A percentile compares a stretch with the other conserved stretches of the same genome.
phyloP scores from a whole-genome alignment of 30 jellyfish, hydroid and myxozoan genomes.

The Morbakka virulenta region DNA sequence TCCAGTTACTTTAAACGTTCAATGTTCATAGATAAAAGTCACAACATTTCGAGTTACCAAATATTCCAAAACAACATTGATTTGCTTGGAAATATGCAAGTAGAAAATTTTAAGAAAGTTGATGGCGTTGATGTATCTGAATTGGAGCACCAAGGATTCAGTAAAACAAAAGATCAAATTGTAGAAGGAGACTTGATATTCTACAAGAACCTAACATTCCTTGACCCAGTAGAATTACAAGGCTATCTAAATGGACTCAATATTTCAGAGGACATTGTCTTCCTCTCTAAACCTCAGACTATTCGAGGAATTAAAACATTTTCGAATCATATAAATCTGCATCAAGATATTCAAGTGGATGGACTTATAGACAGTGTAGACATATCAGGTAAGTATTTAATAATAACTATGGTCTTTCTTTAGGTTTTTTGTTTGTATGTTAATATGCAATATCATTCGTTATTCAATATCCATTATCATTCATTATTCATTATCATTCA shows the following conservation, averaged over 20 bases:
- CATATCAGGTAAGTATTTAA: slow-evolving; percentile 40
- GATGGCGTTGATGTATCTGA: slow-evolving; percentile 83
- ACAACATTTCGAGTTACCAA: slow-evolving; percentile 44
- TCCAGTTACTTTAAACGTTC: slow-evolving; percentile 25
- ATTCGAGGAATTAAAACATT: slow-evolving; percentile 56
- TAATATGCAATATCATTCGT: no score
- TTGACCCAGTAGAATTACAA: slow-evolving; percentile 13
- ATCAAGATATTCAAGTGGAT: slow-evolving; percentile 2
- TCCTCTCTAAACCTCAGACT: slow-evolving; percentile 29
- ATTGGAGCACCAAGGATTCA: slow-evolving; percentile 14
- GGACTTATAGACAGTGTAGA: slow-evolving; percentile 49
- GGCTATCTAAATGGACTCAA: slow-evolving; percentile 70
- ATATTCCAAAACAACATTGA: slow-evolving; percentile 8
- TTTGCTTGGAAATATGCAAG: slow-evolving; percentile 26
- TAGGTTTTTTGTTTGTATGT: no score
- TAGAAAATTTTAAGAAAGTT: slow-evolving; percentile 41
- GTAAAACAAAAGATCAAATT: slow-evolving; percentile 51
- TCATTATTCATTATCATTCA: no score
- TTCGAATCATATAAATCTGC: background rate
- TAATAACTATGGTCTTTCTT: no score
- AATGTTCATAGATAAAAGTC: slow-evolving; percentile 37
- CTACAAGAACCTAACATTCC: slow-evolving; percentile 13
- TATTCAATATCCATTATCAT: no score
- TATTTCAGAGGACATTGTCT: slow-evolving; percentile 57
- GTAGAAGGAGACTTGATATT: slow-evolving; percentile 24